Evolutionary conservation across 1,140 invertebrate species (phyloP).

Genomic region (Saccostrea glomerata): DNA sequence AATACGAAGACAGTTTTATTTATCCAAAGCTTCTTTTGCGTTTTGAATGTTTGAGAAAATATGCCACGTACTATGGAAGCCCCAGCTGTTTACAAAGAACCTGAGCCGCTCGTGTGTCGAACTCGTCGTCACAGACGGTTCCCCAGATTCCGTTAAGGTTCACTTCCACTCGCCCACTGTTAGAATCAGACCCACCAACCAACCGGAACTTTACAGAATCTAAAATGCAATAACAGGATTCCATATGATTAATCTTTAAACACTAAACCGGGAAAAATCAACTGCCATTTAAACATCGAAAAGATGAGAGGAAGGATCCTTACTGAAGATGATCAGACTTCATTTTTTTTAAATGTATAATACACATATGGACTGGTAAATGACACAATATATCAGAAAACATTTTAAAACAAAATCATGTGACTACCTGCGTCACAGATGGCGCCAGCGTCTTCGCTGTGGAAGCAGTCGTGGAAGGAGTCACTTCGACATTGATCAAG

Average conservation of each 20-base stretch:
- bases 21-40: too few relatives aligned
- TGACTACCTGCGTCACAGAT: slow-evolving; percentile 50
- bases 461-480: slow-evolving; percentile 61
- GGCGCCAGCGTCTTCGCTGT: slow-evolving; percentile 64
- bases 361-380: too few relatives aligned
- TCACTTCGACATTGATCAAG: slow-evolving; percentile 47
- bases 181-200: slow-evolving; percentile 44
- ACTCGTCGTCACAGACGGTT: slow-evolving; percentile 58
- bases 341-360: too few relatives aligned
- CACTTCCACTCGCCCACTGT: slow-evolving; percentile 49
- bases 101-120: slow-evolving; percentile 39
- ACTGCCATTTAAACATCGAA: too few relatives aligned
- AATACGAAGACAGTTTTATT: too few relatives aligned
- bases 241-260: background rate
- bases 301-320: too few relatives aligned
- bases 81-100: slow-evolving; percentile 50
- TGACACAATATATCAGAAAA: background rate
- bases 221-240: background rate
- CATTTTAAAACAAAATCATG: background rate
- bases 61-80: slow-evolving; percentile 42
- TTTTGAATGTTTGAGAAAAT: too few relatives aligned
- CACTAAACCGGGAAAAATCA: too few relatives aligned
- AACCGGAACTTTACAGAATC: slow-evolving; percentile 43
- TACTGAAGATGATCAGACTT: too few relatives aligned
- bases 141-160: slow-evolving; percentile 47